phyloP scores from a whole-genome alignment of 2,888 invertebrate genomes.

The Cryptocephalus primarius region DNA sequence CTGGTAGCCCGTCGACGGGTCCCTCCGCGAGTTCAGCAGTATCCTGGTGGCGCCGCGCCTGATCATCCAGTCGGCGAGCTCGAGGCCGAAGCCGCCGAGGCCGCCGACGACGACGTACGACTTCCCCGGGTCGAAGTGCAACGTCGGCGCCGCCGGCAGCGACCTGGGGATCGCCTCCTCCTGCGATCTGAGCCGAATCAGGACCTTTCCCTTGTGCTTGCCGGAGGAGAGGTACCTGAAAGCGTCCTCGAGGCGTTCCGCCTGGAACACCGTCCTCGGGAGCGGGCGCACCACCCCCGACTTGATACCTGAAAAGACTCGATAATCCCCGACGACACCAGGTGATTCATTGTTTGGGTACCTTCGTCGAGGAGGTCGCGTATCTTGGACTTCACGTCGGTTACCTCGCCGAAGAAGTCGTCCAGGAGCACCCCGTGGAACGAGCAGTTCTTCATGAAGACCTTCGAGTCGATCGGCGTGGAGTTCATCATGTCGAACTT shows the following conservation, averaged over 20 bases:
- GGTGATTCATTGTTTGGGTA: conserved; percentile 22
- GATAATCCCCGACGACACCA: no score
- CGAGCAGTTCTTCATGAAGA: conserved; percentile 59
- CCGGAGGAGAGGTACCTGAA: conserved; percentile 54
- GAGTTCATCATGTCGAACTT: conserved; percentile 68
- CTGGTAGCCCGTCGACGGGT: conserved; percentile 49
- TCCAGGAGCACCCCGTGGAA: conserved; percentile 74
- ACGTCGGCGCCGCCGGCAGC: conserved; percentile 12
- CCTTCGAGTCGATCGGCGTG: conserved; percentile 46
- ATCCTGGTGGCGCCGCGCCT: conserved; percentile 47
- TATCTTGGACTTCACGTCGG: conserved; percentile 41
- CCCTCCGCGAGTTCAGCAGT: conserved; percentile 48
- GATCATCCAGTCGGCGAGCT: conserved; percentile 48
- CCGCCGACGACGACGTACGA: conserved; percentile 39
- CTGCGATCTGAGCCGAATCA: conserved; percentile 29
- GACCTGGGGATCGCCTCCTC: conserved; percentile 7
- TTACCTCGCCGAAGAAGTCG: conserved; percentile 43
- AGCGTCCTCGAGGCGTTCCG: conserved; percentile 57
- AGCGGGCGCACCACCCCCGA: conserved; percentile 60
- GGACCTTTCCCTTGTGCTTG: conserved; percentile 70
- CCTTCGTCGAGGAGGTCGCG: conserved; percentile 40
- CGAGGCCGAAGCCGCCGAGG: conserved; percentile 56
- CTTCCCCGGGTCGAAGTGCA: conserved; percentile 24
- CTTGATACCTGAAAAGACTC: conserved; percentile 36
- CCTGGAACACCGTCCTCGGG: conserved; percentile 49